Evolutionary conservation across 2,113 vertebrate species (phyloP).

Genomic region (Oncorhynchus gorbuscha): DNA sequence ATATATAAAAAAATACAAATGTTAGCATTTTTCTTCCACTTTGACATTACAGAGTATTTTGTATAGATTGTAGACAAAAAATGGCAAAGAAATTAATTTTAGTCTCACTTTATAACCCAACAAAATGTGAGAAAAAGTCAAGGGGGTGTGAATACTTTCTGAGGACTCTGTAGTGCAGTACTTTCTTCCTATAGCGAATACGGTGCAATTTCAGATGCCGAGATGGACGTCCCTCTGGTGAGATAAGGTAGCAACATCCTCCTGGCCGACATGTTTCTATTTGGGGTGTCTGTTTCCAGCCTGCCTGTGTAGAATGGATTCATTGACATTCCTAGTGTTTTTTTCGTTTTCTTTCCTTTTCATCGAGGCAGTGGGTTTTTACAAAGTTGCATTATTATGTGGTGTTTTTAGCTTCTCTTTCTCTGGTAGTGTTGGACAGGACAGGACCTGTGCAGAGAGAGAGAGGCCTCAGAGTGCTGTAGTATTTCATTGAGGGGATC

Average conservation of each 20-base stretch:
- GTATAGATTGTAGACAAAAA: too few relatives aligned
- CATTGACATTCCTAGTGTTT: conserved; percentile 9
- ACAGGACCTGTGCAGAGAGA: neutral
- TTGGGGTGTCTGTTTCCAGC: conserved; percentile 18
- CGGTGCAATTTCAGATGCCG: too few relatives aligned
- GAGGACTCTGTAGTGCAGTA: too few relatives aligned
- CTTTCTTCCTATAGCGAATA: too few relatives aligned
- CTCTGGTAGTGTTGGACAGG: neutral
- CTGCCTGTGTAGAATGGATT: conserved; percentile 9
- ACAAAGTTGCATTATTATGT: conserved; percentile 10
- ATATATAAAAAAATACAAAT: too few relatives aligned
- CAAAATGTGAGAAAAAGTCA: too few relatives aligned
- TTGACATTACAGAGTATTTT: too few relatives aligned
- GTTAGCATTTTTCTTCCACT: too few relatives aligned
- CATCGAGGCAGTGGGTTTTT: conserved; percentile 4
- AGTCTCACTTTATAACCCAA: too few relatives aligned
- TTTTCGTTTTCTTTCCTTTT: conserved; percentile 32
- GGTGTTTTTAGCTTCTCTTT: conserved; percentile 30
- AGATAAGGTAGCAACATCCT: neutral
- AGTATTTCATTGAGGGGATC: conserved; percentile 47
- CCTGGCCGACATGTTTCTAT: conserved; percentile 8
- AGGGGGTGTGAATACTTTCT: too few relatives aligned
- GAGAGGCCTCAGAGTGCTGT: conserved; percentile 25
- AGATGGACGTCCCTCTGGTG: too few relatives aligned
- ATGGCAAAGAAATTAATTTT: too few relatives aligned